Percentiles rank a stretch among this genome's conserved stretches.
Conservation (phyloP, 2,888 invertebrate species). For the Thecophora atra region DNA sequence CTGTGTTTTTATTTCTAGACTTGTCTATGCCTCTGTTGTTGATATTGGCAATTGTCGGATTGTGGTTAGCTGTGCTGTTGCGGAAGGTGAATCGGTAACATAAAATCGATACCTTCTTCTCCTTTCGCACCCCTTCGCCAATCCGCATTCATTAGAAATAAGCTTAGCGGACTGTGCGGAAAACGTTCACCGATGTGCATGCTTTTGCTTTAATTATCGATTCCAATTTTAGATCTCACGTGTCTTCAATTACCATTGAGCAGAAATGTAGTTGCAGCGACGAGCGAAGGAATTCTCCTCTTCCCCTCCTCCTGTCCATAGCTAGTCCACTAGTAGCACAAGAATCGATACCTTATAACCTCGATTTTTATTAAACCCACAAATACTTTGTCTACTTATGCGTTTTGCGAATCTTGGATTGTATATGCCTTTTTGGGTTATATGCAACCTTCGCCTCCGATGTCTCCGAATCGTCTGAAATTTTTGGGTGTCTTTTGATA, state of each 20-base stretch:
- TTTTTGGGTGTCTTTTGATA: too few species aligned
- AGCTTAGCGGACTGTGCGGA: not conserved
- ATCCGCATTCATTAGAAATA: not conserved
- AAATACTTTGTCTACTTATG: too few species aligned
- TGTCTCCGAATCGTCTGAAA: too few species aligned
- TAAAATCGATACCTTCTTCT: not conserved
- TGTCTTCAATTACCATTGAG: not conserved
- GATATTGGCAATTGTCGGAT: constrained; percentile 5
- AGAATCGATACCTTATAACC: too few species aligned
- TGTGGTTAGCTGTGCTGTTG: not conserved
- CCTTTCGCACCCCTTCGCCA: not conserved
- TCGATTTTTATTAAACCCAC: too few species aligned
- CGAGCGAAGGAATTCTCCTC: too few species aligned
- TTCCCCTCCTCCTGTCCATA: too few species aligned
- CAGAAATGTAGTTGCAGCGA: not conserved
- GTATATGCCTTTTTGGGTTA: too few species aligned
- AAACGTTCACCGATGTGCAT: not conserved
- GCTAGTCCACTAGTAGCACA: too few species aligned
- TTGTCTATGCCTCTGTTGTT: not conserved
- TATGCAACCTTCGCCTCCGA: too few species aligned
- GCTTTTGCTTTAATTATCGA: not conserved
- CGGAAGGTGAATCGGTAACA: not conserved
- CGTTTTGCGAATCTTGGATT: too few species aligned
- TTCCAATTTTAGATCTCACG: not conserved
- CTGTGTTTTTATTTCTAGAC: not conserved